A percentile compares a stretch with the other conserved stretches of the same genome.
These are phyloP conservation scores for Trachelus iudaicus DNA, from an alignment of 2,888 invertebrate species.

Conservation along the genomic window DNA sequence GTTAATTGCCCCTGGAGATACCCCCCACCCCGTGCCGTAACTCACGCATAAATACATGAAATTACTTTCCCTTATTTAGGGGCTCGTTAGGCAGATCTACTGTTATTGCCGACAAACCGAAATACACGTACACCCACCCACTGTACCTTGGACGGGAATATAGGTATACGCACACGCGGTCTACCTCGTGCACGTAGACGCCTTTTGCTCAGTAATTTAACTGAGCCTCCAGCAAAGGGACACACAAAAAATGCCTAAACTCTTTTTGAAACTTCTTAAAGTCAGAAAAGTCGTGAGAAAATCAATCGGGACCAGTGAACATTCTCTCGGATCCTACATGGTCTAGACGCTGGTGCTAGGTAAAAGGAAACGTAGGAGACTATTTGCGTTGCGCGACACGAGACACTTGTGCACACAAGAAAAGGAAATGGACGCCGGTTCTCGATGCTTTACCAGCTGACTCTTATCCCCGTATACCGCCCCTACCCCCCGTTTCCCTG, in stretches of 20 bases:
- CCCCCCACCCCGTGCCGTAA: conserved; percentile 44
- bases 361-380: conserved; percentile 3
- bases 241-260: too few relatives aligned
- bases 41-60: conserved; percentile 65
- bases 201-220: not conserved
- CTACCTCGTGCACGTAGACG: not conserved
- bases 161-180: too few relatives aligned
- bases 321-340: not conserved
- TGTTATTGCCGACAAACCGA: conserved; percentile 60
- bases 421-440: conserved; percentile 20
- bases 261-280: too few relatives aligned
- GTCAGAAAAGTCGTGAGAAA: too few relatives aligned
- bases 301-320: too few relatives aligned
- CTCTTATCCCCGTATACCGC: not conserved
- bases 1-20: conserved; percentile 61
- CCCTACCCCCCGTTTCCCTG: too few relatives aligned
- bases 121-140: conserved; percentile 22
- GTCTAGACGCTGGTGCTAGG: conserved; percentile 7
- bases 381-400: conserved; percentile 25
- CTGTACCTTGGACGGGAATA: too few relatives aligned
- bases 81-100: conserved; percentile 64
- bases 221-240: too few relatives aligned
- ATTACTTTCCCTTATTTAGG: conserved; percentile 65
- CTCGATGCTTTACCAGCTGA: conserved; percentile 27
- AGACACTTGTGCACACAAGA: conserved; percentile 44